Percentiles rank a stretch among this genome's conserved stretches.
Evolutionary conservation across 2,797 vertebrate genomes (phyloP).

Genomic region (Adelosebastes latens): DNA sequence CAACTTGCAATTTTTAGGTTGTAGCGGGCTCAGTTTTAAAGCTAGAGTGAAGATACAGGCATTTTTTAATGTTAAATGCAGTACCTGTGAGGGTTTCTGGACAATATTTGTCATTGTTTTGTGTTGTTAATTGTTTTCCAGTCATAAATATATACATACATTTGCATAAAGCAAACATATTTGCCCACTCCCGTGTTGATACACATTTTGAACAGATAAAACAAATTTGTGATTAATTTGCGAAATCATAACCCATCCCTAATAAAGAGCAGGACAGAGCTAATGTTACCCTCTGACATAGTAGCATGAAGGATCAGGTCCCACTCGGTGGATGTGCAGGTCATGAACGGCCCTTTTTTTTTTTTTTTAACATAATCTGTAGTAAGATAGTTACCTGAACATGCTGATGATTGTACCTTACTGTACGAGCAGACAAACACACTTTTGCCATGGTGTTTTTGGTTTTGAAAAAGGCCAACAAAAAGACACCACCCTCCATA

Average conservation of each 20-base stretch:
- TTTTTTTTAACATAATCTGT: background rate
- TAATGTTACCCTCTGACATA: background rate
- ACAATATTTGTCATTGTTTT: too few species aligned
- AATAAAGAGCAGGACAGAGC: background rate
- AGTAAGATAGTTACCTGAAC: background rate
- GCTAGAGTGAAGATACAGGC: too few species aligned
- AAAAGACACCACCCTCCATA: background rate
- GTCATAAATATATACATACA: too few species aligned
- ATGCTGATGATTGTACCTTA: background rate
- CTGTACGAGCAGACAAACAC: background rate
- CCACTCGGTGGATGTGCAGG: background rate
- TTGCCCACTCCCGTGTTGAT: too few species aligned
- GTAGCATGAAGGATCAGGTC: background rate
- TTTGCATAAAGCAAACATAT: too few species aligned
- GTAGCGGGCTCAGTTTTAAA: too few species aligned
- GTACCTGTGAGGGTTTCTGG: too few species aligned
- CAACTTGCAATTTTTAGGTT: too few species aligned
- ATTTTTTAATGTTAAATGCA: too few species aligned
- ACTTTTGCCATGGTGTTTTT: background rate
- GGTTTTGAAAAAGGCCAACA: background rate
- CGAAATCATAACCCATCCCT: background rate
- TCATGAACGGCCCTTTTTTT: background rate
- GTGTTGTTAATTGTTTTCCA: too few species aligned
- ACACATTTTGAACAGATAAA: too few species aligned
- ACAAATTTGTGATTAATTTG: too few species aligned